Evolutionary conservation across 2,113 vertebrate species (phyloP), one percentile per base, ranked within the genome.

Genomic region (Eubucco bourcierii): DNA sequence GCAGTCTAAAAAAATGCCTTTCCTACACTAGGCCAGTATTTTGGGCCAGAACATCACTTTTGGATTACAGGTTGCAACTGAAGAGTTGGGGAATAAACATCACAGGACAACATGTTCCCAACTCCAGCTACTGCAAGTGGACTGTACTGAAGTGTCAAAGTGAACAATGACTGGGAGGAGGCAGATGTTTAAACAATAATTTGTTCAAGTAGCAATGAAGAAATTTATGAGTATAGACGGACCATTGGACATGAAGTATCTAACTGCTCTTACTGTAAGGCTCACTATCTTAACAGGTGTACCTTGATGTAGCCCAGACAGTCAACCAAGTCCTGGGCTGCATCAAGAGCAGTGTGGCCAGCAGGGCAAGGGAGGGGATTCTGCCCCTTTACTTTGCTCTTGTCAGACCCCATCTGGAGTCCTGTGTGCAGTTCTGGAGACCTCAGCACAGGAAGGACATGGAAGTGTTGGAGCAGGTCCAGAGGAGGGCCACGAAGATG

Each of bases 111-210:
- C 19, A 34, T 21, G 31, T 7, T 72, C 34, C 77, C 58, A 84
- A 25, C 3, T 15, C 23, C 61, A 39, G 15, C 27, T 47, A 81
- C 34, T 55, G 8, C 24, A 89, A 41, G 13, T 16, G 13, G 76
- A 56, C 53, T 28, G 14, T 7, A 41, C 21, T 15, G 2, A 67
- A 67, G 58, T 0, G 0, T 55, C 34, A 8, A 47, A 74, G 16
- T 5, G 46, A 72, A n/a, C 10, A 31, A 55, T 8, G 52, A 84
- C 37, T 59, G 17, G 25, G 19, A 68, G 12, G 12, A 84, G 58
- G 24, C 31, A 86, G 15, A 83, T 34, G 18, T 16, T 60, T n/a
- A 55, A 79, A 50, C 4, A 68, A 68, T 52, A 64, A 56, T 44
- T 88, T 58, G 33, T 50, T 63, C 12, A 81, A 78, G 27, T 75